Conservation (phyloP, 2,797 vertebrate genomes). For the Hydrocynus forskahlii region DNA sequence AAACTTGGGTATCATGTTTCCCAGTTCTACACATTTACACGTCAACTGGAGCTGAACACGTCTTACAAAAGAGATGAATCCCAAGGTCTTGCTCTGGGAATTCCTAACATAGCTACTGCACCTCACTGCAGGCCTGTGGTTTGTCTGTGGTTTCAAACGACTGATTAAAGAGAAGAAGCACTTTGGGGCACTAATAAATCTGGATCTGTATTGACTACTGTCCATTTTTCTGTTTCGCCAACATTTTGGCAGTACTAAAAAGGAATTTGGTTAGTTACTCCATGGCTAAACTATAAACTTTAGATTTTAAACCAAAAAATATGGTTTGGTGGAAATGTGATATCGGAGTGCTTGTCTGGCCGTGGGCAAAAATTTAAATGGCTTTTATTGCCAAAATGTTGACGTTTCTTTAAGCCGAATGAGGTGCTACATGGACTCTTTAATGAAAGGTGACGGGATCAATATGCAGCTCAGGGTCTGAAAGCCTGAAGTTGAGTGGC, state of each 20-base stretch:
- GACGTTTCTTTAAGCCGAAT: background rate
- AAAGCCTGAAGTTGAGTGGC: constrained; percentile 4
- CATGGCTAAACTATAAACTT: background rate
- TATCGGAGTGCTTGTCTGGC: background rate
- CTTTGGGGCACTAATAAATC: too few species aligned
- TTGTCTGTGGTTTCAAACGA: constrained; percentile 8
- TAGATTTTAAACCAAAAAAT: background rate
- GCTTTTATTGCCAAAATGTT: constrained; percentile 14
- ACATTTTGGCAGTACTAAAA: background rate
- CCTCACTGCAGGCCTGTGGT: constrained; percentile 27
- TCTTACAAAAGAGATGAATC: constrained; percentile 70
- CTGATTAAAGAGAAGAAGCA: background rate
- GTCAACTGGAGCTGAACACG: constrained; percentile 73
- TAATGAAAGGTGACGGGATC: background rate
- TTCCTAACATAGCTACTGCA: constrained; percentile 51
- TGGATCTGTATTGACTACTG: too few species aligned
- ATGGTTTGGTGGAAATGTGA: constrained; percentile 13
- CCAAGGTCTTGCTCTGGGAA: constrained; percentile 63
- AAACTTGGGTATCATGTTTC: constrained; percentile 75
- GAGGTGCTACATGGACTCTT: background rate
- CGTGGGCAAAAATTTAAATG: constrained; percentile 21
- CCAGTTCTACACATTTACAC: constrained; percentile 62
- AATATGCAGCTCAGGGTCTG: background rate
- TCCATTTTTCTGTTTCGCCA: background rate
- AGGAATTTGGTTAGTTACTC: background rate